A percentile compares a stretch with the other conserved stretches of the same genome.
Conservation (phyloP, 2,888 invertebrate genomes). For the Kuschelorhynchus macadamiae region DNA sequence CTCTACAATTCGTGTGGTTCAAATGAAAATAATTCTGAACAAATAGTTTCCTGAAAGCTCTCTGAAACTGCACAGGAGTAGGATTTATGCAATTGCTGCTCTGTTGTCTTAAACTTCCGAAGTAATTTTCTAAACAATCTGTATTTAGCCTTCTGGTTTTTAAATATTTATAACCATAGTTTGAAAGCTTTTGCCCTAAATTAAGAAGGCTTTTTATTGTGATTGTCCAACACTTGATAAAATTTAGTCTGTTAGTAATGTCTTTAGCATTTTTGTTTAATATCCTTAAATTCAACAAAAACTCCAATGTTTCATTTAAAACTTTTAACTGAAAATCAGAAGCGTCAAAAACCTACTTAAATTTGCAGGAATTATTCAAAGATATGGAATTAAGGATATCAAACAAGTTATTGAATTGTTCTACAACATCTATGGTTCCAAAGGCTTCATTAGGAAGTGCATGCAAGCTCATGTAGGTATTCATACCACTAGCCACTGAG, state of each 20-base stretch:
- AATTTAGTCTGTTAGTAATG: too few species aligned
- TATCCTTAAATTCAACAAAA: too few species aligned
- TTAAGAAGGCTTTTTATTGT: conserved; percentile 9
- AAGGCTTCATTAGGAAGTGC: conserved; percentile 42
- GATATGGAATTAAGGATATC: conserved; percentile 53
- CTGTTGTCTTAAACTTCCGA: neutral
- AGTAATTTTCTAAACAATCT: neutral
- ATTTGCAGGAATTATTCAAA: conserved; percentile 20
- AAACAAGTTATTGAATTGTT: conserved; percentile 54
- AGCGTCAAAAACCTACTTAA: conserved; percentile 5
- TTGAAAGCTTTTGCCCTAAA: conserved; percentile 12
- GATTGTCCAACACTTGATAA: neutral
- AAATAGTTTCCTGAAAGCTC: conserved; percentile 12
- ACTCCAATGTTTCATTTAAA: too few species aligned
- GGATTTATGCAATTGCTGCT: neutral
- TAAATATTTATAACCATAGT: conserved; percentile 12
- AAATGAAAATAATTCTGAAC: conserved; percentile 4
- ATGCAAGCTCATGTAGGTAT: conserved; percentile 46
- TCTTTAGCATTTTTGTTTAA: too few species aligned
- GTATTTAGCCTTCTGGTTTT: neutral
- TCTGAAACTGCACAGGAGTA: conserved; percentile 2
- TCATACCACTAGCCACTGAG: conserved; percentile 49
- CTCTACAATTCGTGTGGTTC: neutral
- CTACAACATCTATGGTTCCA: conserved; percentile 48
- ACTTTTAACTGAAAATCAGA: too few species aligned